Evolutionary conservation across 2,888 invertebrate species (phyloP), one percentile per base, ranked within the genome.

Genomic region (Leptinotarsa tumamoca): DNA sequence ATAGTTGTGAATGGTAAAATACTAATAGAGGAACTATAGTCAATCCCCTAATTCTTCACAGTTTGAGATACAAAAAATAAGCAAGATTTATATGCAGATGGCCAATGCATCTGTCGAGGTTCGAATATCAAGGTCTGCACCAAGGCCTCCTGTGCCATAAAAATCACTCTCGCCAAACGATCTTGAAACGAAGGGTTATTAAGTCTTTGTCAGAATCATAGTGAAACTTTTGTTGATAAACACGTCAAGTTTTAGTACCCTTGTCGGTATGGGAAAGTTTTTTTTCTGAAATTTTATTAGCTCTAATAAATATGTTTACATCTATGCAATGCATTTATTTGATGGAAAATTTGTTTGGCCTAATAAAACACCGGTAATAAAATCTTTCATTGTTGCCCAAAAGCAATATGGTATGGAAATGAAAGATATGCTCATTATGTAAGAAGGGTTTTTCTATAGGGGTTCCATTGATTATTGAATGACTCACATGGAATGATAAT

Each of bases 171-270:
- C 66, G 75, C 74, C 72, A 69, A 78, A 74, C 54, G 74, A 68
- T 80, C 67, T 76, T 68, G 72, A 75, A 76, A 56, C 67, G 68
- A 79, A 78, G 80, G 78, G 79, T 79, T 77, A 76, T 79, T 74
- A 74, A 68, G 72, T 74, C 79, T 78, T 79, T 75, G 71, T 79
- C 71, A 69, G 68, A 71, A 72, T 69, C 54, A 72, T 58, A 68
- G 63, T 61, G 71, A 67, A 70, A 50, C 75, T 71, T 71, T 74
- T 81, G 82, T 83, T 83, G 83, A 83, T 83, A 83, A 83, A 83
- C 83, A 83, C 80, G 82, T 83, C 83, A 76, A 75, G 27, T 69
- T 75, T 78, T 76, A 76, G 71, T 75, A 56, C 76, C 56, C 73
- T 78, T 49, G 67, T 75, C 68, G 72, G 75, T 67, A 69, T 72